Evolutionary conservation across 2,888 invertebrate species (phyloP).

Genomic region (Clitarchus hookeri): DNA sequence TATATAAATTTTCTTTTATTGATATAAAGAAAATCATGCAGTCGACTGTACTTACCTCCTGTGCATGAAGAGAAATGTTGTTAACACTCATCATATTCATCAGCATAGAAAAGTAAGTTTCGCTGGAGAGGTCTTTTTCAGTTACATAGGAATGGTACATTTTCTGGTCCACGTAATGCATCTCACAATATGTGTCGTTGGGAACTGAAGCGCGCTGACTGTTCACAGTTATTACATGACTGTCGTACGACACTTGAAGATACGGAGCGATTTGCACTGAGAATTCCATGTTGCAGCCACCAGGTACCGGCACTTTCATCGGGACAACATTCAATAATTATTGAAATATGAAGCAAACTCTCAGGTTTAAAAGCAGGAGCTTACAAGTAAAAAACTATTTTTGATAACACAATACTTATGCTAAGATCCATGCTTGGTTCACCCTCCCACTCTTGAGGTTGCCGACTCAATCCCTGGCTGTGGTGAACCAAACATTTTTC

Average conservation of each 20-base stretch:
- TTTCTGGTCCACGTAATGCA: constrained; percentile 54
- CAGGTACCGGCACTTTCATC: constrained; percentile 71
- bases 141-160: constrained; percentile 68
- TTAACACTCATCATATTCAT: constrained; percentile 64
- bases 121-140: constrained; percentile 60
- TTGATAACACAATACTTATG: no score
- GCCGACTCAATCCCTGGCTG: no score
- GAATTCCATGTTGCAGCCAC: constrained; percentile 77
- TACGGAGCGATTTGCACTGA: constrained; percentile 65
- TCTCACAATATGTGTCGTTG: constrained; percentile 55
- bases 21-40: no score
- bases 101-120: constrained; percentile 65
- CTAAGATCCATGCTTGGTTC: no score
- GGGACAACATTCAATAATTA: constrained; percentile 46
- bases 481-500: no score
- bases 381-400: no score
- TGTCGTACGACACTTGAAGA: constrained; percentile 55
- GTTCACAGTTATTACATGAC: constrained; percentile 60
- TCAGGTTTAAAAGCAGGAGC: no score
- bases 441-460: no score
- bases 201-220: constrained; percentile 52
- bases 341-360: constrained; percentile 37
- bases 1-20: no score
- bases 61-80: constrained; percentile 52
- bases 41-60: background rate